phyloP scores from a whole-genome alignment of 2,113 vertebrate species.

The Pyrgilauda ruficollis region DNA sequence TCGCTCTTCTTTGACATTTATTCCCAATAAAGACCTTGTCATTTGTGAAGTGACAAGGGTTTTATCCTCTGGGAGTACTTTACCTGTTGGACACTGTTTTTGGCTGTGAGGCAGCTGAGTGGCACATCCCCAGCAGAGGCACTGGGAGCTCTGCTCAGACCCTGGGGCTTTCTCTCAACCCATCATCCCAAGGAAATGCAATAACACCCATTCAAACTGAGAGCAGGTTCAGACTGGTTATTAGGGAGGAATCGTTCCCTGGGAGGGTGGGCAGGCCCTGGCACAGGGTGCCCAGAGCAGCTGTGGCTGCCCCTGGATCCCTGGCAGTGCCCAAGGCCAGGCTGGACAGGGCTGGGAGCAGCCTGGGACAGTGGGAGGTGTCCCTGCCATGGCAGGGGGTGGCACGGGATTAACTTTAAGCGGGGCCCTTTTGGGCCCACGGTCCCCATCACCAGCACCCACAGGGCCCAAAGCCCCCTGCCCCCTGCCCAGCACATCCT shows the following conservation, averaged over 20 bases:
- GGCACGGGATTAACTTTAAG: too few species aligned
- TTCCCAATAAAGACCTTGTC: slow-evolving; percentile 29
- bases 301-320: neutral
- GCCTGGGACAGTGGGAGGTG: neutral
- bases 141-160: neutral
- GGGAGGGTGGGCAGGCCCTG: fast-evolving
- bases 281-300: neutral
- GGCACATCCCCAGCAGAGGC: fast-evolving
- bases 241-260: neutral
- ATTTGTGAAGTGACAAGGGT: neutral
- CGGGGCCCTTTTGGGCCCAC: too few species aligned
- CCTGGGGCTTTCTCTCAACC: neutral
- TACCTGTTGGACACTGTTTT: neutral
- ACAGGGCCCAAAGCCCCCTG: too few species aligned
- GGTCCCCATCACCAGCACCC: too few species aligned
- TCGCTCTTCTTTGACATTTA: slow-evolving; percentile 34
- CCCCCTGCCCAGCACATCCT: too few species aligned
- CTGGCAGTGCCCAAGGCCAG: neutral
- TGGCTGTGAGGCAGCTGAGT: neutral
- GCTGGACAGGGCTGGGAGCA: neutral
- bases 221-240: neutral
- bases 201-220: neutral
- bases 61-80: slow-evolving; percentile 5
- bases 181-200: neutral
- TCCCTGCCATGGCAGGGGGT: neutral